A percentile compares a stretch with the other conserved stretches of the same genome.
Conservation (phyloP, 1,140 invertebrate genomes). For the Solen grandis region DNA sequence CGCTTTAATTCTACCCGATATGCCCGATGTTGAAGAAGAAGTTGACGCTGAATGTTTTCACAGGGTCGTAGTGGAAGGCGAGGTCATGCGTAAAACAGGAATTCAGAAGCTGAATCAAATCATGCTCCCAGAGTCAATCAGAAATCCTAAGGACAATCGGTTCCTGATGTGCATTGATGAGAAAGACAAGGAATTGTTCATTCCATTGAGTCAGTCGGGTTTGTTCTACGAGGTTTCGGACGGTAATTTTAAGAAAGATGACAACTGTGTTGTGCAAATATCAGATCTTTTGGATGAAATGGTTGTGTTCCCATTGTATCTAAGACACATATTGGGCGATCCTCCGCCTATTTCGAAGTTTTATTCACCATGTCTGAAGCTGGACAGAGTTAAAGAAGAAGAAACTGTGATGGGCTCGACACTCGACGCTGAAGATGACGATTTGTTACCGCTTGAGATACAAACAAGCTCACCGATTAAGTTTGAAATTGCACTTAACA, state of each 20-base stretch:
- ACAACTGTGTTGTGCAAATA: conserved; percentile 44
- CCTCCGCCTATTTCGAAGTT: conserved; percentile 48
- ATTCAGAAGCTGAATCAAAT: conserved; percentile 42
- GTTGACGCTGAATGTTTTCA: conserved; percentile 5
- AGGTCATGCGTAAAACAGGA: conserved; percentile 46
- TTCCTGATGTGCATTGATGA: conserved; percentile 48
- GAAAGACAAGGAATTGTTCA: conserved; percentile 37
- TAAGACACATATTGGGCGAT: conserved; percentile 51
- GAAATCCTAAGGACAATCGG: not conserved
- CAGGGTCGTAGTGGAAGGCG: conserved; percentile 35
- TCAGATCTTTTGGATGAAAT: conserved; percentile 49
- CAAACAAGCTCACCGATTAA: conserved; percentile 43
- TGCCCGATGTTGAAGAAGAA: not conserved
- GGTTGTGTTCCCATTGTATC: conserved; percentile 42
- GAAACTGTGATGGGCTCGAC: conserved; percentile 52
- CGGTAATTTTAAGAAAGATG: conserved; percentile 35
- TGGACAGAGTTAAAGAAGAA: conserved; percentile 42
- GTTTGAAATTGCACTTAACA: conserved; percentile 52
- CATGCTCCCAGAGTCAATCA: conserved; percentile 13
- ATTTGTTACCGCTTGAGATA: conserved; percentile 38
- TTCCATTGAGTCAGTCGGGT: conserved; percentile 31
- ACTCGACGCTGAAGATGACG: conserved; percentile 39
- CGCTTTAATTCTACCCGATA: conserved; percentile 25
- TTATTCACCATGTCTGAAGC: conserved; percentile 47
- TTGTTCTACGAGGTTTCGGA: conserved; percentile 55